Evolutionary conservation across 2,888 invertebrate species (phyloP).

Genomic region (Brachyptera putata): DNA sequence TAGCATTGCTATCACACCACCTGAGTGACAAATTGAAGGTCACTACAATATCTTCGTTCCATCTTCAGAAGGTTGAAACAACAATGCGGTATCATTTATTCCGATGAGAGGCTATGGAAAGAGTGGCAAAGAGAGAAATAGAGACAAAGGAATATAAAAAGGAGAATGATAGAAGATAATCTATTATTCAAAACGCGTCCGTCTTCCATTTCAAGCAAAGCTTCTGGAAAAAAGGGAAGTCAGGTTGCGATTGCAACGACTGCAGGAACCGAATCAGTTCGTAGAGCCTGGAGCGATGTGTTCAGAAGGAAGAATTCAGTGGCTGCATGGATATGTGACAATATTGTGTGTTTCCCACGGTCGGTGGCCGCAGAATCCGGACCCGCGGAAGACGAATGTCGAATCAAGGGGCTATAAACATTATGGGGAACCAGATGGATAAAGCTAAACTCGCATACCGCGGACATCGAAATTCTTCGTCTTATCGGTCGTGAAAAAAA

Average conservation of each 20-base stretch:
- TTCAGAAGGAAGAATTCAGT: slow-evolving; percentile 3
- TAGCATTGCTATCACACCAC: slow-evolving; percentile 30
- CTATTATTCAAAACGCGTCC: slow-evolving; percentile 25
- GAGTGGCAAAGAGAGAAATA: slow-evolving; percentile 15
- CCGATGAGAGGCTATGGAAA: slow-evolving; percentile 14
- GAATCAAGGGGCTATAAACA: slow-evolving; percentile 28
- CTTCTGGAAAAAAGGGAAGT: slow-evolving; percentile 21
- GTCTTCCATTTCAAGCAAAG: slow-evolving; percentile 20
- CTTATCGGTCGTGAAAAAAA: slow-evolving; percentile 15
- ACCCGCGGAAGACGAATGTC: slow-evolving; percentile 27
- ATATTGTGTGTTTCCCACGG: slow-evolving; percentile 25
- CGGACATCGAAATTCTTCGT: slow-evolving; percentile 2
- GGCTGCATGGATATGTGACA: slow-evolving; percentile 16
- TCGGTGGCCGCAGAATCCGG: slow-evolving; percentile 20
- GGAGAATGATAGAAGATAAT: slow-evolving; percentile 9
- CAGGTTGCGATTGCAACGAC: no score
- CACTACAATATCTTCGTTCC: slow-evolving; percentile 28
- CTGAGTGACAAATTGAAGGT: slow-evolving; percentile 32
- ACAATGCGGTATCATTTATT: slow-evolving; percentile 29
- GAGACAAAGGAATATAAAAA: slow-evolving; percentile 1
- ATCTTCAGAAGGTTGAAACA: slow-evolving; percentile 22
- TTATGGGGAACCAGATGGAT: slow-evolving; percentile 29
- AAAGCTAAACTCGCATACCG: slow-evolving; percentile 23
- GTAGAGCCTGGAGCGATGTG: not conserved
- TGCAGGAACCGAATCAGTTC: no score